Evolutionary conservation across 2,113 vertebrate genomes (phyloP), one percentile per base, ranked within the genome.

Genomic region (Lynx canadensis): DNA sequence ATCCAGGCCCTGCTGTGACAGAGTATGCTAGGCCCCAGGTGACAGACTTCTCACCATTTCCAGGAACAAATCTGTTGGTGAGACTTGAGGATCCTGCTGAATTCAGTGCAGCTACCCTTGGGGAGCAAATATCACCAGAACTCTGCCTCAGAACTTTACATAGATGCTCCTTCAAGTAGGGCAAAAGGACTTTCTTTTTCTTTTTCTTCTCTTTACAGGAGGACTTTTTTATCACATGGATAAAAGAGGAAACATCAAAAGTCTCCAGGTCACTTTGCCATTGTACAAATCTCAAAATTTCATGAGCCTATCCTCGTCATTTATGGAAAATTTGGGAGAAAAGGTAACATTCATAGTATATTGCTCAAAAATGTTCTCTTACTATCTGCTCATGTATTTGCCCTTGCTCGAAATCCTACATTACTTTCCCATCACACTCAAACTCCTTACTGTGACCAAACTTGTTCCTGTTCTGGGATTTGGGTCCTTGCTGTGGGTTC

Each of bases 361-460:
- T 11, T 18, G 5, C 14, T 86, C 21, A 36, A 66, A 66, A 23
- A 15, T 19, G 48, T 50, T 33, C 69, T 36, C n/a, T 19, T 36
- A 63, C 71, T n/a, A 52, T 60, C 41, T 52, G 23, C 66, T 89
- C 55, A 89, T 81, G 38, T 95, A 55, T 65, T 89, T 97, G 9
- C 12, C 4, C 14, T 92, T 63, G 4, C 48, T 96, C 31, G 60
- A 88, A 89, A 80, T 74, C 13, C 48, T 68, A 18, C 25, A 21
- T 3, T 5, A 23, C 15, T 57, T 89, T 69, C 33, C 45, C 57
- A 23, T 81, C 25, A 76, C 4, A 19, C 14, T 94, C 6, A 27
- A 68, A 76, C 31, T 12, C 16, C 27, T 94, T 45, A 25, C 41
- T 80, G 1, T 55, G 12, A 19, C 2, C 7, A 57, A 82, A 78